These are phyloP conservation scores for Xyliphius kryptos DNA, from an alignment of 2,113 vertebrate species.

Conservation along the genomic window DNA sequence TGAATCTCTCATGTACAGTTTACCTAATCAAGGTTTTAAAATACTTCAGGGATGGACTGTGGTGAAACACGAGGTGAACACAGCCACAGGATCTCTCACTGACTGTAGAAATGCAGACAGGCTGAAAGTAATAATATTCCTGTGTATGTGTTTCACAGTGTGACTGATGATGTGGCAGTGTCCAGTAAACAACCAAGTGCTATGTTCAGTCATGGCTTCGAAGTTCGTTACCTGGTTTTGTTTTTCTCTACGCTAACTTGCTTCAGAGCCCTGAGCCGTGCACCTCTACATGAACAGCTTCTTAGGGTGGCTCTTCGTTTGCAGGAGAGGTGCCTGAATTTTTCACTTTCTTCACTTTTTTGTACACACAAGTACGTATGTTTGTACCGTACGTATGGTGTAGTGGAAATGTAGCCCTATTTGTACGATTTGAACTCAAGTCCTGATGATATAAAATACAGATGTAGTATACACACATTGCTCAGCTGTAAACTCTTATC, in stretches of 20 bases:
- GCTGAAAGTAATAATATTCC: conserved; percentile 11
- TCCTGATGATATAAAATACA: conserved; percentile 13
- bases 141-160: no score
- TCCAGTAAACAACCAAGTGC: conserved; percentile 27
- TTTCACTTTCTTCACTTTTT: conserved; percentile 22
- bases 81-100: background rate
- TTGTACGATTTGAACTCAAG: conserved; percentile 25
- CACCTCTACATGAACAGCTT: no score
- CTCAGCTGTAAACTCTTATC: conserved; percentile 11
- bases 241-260: no score
- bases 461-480: background rate
- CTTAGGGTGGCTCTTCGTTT: no score
- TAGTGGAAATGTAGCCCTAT: conserved; percentile 40
- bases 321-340: background rate
- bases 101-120: conserved; percentile 5
- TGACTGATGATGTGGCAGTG: conserved; percentile 14
- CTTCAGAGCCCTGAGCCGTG: conserved; percentile 17
- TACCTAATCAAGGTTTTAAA: no score
- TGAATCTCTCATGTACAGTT: conserved; percentile 20
- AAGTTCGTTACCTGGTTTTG: conserved; percentile 13
- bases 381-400: conserved; percentile 32
- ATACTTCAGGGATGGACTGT: conserved; percentile 31
- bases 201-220: conserved; percentile 13
- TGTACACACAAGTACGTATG: conserved; percentile 23
- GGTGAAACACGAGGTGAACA: conserved; percentile 28